Evolutionary conservation across 2,113 vertebrate species (phyloP).

Genomic region (Oryctolagus cuniculus): mOryCun1.1 NC_091440.1:84850501-84851000

Average conservation of each 20-base stretch:
- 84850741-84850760: too few species aligned
- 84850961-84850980: background rate
- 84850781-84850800: too few species aligned
- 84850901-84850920: background rate
- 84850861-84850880: too few species aligned
- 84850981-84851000: background rate
- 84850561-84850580: background rate
- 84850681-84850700: background rate
- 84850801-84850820: background rate
- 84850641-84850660: background rate
- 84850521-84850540: background rate
- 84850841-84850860: background rate
- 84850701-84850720: background rate
- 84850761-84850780: background rate
- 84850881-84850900: background rate
- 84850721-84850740: background rate
- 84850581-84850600: background rate
- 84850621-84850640: background rate
- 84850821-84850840: background rate
- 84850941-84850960: background rate
- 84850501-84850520: background rate
- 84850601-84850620: accelerated
- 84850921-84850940: background rate
- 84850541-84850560: background rate
- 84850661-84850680: background rate